Base-by-base conservation (phyloP, 2,888 invertebrate species). In the Mantis religiosa region DNA sequence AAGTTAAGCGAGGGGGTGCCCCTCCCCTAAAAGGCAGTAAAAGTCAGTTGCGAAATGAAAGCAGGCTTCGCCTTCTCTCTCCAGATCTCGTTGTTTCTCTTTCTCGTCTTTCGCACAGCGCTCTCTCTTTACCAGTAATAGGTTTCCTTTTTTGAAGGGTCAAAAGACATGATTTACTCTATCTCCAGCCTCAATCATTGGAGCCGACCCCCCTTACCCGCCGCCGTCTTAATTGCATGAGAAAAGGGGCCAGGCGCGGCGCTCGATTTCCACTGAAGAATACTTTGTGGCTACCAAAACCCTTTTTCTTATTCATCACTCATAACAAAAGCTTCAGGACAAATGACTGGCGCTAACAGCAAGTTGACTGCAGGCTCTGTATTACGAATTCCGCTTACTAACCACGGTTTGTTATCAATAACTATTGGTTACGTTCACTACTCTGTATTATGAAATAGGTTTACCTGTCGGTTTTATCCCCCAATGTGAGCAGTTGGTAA, bases 81-180 rank as follows among this genome's bases (percentile, higher is more conserved):
- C 54, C 54, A 71, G 54, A 71, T 20, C 54, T 71, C 54, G 20
- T 71, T 71, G 54, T 71, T 71, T 71, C 89, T 84, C 82, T 30
- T 87, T 88, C 89, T 71, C 83, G 34, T 83, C 87, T 83, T 25
- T 87, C 89, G 14, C 84, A 85, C 84, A 41, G 82, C 84, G 27
- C 85, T 89, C 89, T 90, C 89, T 90, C 88, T 89, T 89, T 87
- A 82, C 88, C 90, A 88, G 90, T 90, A 90, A 90, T 90, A 90
- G 90, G 89, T 90, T 90, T 90, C 90, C 90, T 90, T 90, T 90
- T 90, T 89, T 90, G 90, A 89, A 90, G 89, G 90, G 90, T 90
- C 90, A 90, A 90, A 90, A 90, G 90, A 90, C 90, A 90, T 90
- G 90, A 90, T 90, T 90, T 90, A 90, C 90, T 90, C 89, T 90